Evolutionary conservation across 2,888 invertebrate genomes (phyloP).

Genomic region (Halictus ligatus): DNA sequence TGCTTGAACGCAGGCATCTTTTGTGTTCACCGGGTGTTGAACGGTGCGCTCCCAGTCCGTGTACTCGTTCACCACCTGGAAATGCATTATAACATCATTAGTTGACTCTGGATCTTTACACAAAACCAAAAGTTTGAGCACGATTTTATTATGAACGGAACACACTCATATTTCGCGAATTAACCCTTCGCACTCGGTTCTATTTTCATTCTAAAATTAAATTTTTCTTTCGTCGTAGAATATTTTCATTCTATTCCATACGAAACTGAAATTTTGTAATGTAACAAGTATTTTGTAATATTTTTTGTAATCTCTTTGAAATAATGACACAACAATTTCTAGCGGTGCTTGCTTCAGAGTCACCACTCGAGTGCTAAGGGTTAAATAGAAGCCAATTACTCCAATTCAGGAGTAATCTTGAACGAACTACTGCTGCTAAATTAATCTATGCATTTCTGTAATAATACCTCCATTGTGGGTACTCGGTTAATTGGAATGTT

Average conservation of each 20-base stretch:
- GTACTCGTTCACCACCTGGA: conserved; percentile 93
- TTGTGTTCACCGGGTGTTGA: conserved; percentile 94
- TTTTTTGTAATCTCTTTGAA: too few species aligned
- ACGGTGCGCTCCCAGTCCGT: conserved; percentile 98
- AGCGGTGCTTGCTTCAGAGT: too few species aligned
- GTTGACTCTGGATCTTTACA: not conserved
- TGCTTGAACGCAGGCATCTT: conserved; percentile 95
- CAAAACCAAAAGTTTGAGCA: not conserved
- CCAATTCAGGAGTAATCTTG: not conserved
- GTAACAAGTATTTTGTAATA: too few species aligned
- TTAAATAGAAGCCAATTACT: not conserved
- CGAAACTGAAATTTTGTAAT: too few species aligned
- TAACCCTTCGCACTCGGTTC: too few species aligned
- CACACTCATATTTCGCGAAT: not conserved
- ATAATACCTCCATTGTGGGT: not conserved
- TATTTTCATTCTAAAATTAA: too few species aligned
- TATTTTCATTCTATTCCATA: too few species aligned
- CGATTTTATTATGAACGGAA: too few species aligned
- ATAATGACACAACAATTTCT: too few species aligned
- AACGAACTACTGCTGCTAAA: not conserved
- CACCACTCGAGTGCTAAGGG: too few species aligned
- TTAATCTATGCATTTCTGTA: not conserved
- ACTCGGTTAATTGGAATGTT: not conserved
- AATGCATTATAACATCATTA: not conserved
- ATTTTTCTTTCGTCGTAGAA: too few species aligned